Conservation (phyloP, 2,113 vertebrate genomes). For the Mormoops blainvillei region DNA sequence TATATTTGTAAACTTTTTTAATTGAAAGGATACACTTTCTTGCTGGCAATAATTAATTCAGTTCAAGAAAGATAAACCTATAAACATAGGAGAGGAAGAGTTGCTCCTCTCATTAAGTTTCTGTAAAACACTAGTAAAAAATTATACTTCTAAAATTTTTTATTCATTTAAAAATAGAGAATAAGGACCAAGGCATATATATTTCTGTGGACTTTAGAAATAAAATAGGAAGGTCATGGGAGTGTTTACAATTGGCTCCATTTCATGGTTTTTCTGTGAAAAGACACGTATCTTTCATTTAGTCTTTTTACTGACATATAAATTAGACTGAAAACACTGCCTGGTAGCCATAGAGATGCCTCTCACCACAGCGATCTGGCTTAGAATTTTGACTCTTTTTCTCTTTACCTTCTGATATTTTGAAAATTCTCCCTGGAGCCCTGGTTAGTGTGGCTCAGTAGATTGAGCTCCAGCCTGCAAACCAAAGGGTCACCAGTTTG, state of each 20-base stretch:
- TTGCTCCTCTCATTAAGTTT: not conserved
- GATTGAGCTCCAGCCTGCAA: no score
- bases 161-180: not conserved
- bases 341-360: not conserved
- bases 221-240: not conserved
- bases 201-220: not conserved
- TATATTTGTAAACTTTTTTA: not conserved
- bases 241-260: not conserved
- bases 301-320: not conserved
- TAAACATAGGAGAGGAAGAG: not conserved
- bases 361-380: not conserved
- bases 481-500: no score
- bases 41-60: not conserved
- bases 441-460: no score
- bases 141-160: not conserved
- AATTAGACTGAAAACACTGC: not conserved
- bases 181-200: not conserved
- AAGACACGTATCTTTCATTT: not conserved
- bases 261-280: not conserved
- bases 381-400: not conserved
- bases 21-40: not conserved
- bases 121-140: not conserved
- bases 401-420: not conserved
- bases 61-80: not conserved
- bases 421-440: not conserved